phyloP scores from a whole-genome alignment of 1,140 invertebrate species.

The Pachyrhynchus sulphureomaculatus region DNA sequence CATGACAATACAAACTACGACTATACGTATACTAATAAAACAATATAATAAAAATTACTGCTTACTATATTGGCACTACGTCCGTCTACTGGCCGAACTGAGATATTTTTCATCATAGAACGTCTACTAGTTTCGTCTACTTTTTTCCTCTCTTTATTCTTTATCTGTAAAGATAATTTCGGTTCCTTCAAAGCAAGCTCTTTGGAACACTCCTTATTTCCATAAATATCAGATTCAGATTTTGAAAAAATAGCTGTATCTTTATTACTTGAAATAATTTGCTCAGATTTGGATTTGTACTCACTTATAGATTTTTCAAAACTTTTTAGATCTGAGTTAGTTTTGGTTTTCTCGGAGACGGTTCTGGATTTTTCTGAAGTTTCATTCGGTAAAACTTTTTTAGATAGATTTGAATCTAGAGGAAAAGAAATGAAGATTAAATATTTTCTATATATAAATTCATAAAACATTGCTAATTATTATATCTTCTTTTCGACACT shows the following conservation, averaged over 20 bases:
- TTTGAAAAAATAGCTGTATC: background rate
- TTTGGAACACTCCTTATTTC: background rate
- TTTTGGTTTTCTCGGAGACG: background rate
- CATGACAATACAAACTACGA: no score
- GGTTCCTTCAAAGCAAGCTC: slow-evolving; percentile 16
- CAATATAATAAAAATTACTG: no score
- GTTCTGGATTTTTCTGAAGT: background rate
- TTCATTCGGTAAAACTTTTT: background rate
- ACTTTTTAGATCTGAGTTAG: background rate
- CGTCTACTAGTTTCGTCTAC: background rate
- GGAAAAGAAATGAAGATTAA: background rate
- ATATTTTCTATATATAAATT: no score
- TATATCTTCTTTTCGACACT: no score
- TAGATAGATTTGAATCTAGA: background rate
- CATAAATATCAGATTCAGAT: background rate
- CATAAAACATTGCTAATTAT: background rate
- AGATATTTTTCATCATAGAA: slow-evolving; percentile 6
- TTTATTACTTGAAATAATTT: background rate
- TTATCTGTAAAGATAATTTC: slow-evolving; percentile 10
- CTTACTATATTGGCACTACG: no score
- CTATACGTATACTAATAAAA: no score
- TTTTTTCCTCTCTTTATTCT: background rate
- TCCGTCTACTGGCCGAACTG: background rate
- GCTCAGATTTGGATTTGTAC: no score
- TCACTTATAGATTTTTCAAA: background rate